Percentiles rank a stretch among this genome's conserved stretches.
Conservation (phyloP, 1,140 invertebrate genomes). For the Ditylenchus dipsaci region DNA sequence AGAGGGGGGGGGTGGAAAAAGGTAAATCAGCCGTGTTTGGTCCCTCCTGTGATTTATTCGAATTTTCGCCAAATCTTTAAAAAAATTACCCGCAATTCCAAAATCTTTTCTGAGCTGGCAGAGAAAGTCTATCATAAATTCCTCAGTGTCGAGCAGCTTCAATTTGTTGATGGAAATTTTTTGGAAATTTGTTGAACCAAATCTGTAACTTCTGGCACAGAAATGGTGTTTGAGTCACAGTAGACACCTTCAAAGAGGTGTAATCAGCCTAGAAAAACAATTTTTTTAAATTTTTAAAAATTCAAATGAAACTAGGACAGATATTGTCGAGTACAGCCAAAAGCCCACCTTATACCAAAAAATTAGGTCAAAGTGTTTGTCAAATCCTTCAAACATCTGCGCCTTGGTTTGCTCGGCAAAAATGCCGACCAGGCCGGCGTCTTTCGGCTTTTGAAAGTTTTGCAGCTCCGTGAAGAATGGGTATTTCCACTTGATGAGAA, state of each 20-base stretch:
- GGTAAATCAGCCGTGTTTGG: too few species aligned
- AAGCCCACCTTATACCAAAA: conserved; percentile 24
- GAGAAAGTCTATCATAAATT: conserved; percentile 12
- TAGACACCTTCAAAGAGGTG: conserved; percentile 3
- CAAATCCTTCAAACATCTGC: conserved; percentile 7
- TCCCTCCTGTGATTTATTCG: too few species aligned
- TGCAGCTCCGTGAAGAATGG: conserved; percentile 29
- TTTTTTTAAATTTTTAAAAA: neutral
- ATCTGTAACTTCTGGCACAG: conserved; percentile 2
- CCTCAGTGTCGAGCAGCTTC: conserved; percentile 9
- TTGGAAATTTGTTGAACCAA: too few species aligned
- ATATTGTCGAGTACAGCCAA: too few species aligned
- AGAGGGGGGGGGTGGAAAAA: too few species aligned
- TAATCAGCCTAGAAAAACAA: conserved; percentile 2
- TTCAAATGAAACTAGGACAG: neutral
- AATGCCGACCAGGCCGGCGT: conserved; percentile 18
- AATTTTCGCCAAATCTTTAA: too few species aligned
- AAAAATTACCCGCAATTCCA: conserved; percentile 8
- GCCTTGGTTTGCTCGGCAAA: conserved; percentile 13
- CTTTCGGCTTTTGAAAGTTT: conserved; percentile 25
- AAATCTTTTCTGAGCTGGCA: conserved; percentile 12
- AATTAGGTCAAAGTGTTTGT: conserved; percentile 18
- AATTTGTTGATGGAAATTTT: neutral
- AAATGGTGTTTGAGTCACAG: conserved; percentile 4
- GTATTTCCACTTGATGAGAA: conserved; percentile 27